These are phyloP conservation scores for Dynastes grantii DNA, from an alignment of 2,888 invertebrate species.

Conservation along the genomic window DNA sequence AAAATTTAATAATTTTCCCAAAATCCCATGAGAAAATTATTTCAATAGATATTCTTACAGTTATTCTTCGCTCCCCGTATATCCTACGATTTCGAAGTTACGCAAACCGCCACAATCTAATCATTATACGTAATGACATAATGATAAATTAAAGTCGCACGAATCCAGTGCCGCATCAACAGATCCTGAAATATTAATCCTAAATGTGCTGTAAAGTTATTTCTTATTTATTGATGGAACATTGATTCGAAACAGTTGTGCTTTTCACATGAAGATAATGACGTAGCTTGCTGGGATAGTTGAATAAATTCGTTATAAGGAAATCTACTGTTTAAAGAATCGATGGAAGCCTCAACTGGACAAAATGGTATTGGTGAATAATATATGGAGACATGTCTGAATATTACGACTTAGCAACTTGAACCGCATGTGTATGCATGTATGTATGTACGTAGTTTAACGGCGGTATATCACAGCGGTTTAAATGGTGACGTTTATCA, in stretches of 20 bases:
- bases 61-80: too few relatives aligned
- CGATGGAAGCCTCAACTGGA: background rate
- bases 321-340: background rate
- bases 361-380: conserved; percentile 2
- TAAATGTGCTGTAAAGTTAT: conserved; percentile 22
- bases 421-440: background rate
- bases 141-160: conserved; percentile 6
- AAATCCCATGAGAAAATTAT: too few relatives aligned
- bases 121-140: background rate
- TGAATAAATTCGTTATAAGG: background rate
- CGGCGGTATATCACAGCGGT: background rate
- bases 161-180: conserved; percentile 10
- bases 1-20: too few relatives aligned
- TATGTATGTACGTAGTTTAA: background rate
- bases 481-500: background rate
- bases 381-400: background rate
- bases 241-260: conserved; percentile 47
- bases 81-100: too few relatives aligned
- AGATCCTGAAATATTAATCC: conserved; percentile 30
- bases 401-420: background rate
- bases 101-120: background rate
- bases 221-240: conserved; percentile 26
- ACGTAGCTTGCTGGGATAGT: background rate
- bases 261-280: conserved; percentile 27
- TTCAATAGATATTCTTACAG: too few relatives aligned